Evolutionary conservation across 2,797 vertebrate species (phyloP).

Genomic region (Pangasius mekongensis): DNA sequence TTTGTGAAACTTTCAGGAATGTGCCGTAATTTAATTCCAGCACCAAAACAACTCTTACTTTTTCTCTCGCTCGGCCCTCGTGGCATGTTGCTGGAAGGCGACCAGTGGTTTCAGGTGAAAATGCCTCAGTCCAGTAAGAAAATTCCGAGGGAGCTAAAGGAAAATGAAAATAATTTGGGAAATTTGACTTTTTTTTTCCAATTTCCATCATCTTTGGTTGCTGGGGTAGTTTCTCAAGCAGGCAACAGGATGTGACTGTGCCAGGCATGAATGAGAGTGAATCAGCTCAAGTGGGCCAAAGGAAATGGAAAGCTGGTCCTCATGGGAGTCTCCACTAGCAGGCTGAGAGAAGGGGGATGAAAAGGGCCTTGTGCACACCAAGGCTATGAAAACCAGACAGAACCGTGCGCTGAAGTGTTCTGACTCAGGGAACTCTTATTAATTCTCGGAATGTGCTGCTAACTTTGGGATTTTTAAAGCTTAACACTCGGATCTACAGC

Average conservation of each 20-base stretch:
- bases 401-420: slow-evolving; percentile 39
- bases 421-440: slow-evolving; percentile 24
- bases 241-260: slow-evolving; percentile 66
- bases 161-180: slow-evolving; percentile 48
- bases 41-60: slow-evolving; percentile 57
- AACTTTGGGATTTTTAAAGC: not conserved
- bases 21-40: slow-evolving; percentile 62
- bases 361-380: slow-evolving; percentile 60
- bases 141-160: slow-evolving; percentile 31
- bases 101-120: slow-evolving; percentile 65
- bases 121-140: slow-evolving; percentile 53
- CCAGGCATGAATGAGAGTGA: slow-evolving; percentile 61
- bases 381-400: slow-evolving; percentile 25
- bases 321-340: slow-evolving; percentile 53
- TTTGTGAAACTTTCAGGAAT: slow-evolving; percentile 60
- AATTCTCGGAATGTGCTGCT: not conserved
- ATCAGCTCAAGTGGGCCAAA: slow-evolving; percentile 47
- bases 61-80: slow-evolving; percentile 42
- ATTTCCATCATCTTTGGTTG: slow-evolving; percentile 59
- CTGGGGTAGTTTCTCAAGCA: slow-evolving; percentile 50
- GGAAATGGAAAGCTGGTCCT: slow-evolving; percentile 62
- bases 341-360: slow-evolving; percentile 46
- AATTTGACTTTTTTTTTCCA: slow-evolving; percentile 52
- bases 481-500: not conserved
- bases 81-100: slow-evolving; percentile 65